Conservation (phyloP, 1,140 invertebrate species). For the Euwallacea fornicatus region DNA sequence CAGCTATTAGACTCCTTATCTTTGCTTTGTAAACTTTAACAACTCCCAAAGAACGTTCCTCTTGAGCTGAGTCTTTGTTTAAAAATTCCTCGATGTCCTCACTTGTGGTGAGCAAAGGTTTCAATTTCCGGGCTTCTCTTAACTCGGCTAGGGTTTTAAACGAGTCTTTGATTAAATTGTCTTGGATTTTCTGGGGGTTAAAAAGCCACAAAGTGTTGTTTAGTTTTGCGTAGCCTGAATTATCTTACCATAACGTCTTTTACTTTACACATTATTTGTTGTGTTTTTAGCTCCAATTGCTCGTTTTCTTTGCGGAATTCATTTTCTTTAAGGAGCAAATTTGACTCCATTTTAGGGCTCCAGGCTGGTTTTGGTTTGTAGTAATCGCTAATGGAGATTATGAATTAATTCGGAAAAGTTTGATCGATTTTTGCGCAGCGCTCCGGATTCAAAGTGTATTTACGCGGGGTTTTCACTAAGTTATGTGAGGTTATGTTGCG, state of each 20-base stretch:
- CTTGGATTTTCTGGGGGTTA: slow-evolving; percentile 44
- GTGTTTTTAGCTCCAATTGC: slow-evolving; percentile 56
- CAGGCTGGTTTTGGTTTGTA: not conserved
- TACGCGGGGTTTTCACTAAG: too few species aligned
- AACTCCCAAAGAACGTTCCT: not conserved
- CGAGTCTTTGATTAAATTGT: slow-evolving; percentile 38
- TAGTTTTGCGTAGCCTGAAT: not conserved
- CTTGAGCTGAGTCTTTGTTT: not conserved
- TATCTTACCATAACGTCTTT: slow-evolving; percentile 53
- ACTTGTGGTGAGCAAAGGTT: not conserved
- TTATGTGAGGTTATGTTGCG: too few species aligned
- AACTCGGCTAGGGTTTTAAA: slow-evolving; percentile 26
- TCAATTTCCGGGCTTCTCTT: slow-evolving; percentile 13
- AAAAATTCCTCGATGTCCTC: not conserved
- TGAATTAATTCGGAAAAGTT: too few species aligned
- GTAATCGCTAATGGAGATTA: too few species aligned
- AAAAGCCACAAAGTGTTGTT: slow-evolving; percentile 8
- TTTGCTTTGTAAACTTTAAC: slow-evolving; percentile 43
- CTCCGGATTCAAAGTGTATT: too few species aligned
- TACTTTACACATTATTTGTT: slow-evolving; percentile 55
- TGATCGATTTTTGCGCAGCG: too few species aligned
- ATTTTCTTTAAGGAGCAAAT: slow-evolving; percentile 56
- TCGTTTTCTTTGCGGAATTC: slow-evolving; percentile 57
- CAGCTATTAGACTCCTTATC: slow-evolving; percentile 44
- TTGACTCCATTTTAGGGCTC: slow-evolving; percentile 48